These are phyloP conservation scores for Neocrepidodera transversa DNA, from an alignment of 2,888 invertebrate genomes.

Conservation along the genomic window DNA sequence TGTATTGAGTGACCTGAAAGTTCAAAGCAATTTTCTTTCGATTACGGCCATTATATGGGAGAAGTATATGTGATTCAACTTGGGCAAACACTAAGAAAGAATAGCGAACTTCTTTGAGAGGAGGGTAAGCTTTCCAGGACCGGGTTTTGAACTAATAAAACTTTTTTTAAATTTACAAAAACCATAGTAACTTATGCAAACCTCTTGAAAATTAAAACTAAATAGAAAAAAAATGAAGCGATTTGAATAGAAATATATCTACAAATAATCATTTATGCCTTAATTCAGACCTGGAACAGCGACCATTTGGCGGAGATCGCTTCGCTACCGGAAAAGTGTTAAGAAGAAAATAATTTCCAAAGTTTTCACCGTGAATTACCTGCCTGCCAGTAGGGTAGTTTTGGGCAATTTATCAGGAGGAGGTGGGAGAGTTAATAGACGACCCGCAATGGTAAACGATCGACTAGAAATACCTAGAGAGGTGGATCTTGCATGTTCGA, in stretches of 20 bases:
- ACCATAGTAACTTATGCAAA: no score
- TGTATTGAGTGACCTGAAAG: constrained; percentile 54
- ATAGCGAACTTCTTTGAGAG: constrained; percentile 36
- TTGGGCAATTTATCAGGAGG: constrained; percentile 69
- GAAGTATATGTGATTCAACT: constrained; percentile 54
- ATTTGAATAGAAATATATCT: no score
- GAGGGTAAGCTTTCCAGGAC: not conserved
- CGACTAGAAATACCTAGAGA: constrained; percentile 45
- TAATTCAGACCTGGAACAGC: no score
- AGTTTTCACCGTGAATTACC: constrained; percentile 60
- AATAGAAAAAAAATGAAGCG: no score
- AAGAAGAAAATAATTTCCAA: constrained; percentile 58
- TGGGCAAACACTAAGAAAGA: constrained; percentile 53
- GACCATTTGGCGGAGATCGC: not conserved
- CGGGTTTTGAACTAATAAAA: not conserved
- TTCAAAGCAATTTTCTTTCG: constrained; percentile 57
- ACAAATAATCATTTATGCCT: no score
- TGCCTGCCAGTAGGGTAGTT: constrained; percentile 69
- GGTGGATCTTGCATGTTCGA: constrained; percentile 9
- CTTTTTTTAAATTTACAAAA: not conserved
- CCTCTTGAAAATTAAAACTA: no score
- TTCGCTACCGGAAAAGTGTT: constrained; percentile 51
- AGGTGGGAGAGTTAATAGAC: constrained; percentile 49
- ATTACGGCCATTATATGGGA: constrained; percentile 57
- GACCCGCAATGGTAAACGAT: constrained; percentile 50